A percentile compares a stretch with the other conserved stretches of the same genome.
Evolutionary conservation across 2,797 vertebrate genomes (phyloP).

Genomic region (Craterocephalus amniculus): DNA sequence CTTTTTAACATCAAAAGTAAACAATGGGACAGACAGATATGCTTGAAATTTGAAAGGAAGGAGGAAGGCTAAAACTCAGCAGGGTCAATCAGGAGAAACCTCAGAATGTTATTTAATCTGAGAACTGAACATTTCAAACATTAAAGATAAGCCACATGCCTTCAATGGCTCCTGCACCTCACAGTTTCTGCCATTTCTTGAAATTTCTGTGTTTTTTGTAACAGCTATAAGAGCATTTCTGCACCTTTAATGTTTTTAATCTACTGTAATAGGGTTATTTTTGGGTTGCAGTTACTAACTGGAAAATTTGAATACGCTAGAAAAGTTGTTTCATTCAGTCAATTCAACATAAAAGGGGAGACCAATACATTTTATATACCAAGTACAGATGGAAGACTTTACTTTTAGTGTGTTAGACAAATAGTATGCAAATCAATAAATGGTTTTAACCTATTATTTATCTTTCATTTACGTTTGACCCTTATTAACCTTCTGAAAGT

Average conservation of each 20-base stretch:
- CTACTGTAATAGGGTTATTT: no score
- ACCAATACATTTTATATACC: no score
- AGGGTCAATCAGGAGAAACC: constrained; percentile 14
- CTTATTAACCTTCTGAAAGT: no score
- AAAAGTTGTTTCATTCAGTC: no score
- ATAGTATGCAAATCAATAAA: no score
- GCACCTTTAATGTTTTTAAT: neutral
- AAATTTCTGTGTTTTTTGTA: constrained; percentile 2
- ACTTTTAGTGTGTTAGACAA: no score
- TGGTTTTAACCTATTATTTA: no score
- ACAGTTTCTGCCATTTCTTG: neutral
- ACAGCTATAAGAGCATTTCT: neutral
- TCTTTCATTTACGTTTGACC: no score
- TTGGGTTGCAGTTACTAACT: no score
- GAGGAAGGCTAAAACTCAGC: constrained; percentile 10
- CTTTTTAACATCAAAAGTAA: constrained; percentile 44
- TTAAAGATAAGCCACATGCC: neutral
- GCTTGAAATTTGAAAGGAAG: constrained; percentile 13
- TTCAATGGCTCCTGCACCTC: neutral
- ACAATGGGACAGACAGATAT: constrained; percentile 1
- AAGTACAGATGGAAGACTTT: no score
- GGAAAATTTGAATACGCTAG: no score
- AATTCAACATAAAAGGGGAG: no score
- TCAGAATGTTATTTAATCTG: neutral
- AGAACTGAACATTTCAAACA: neutral